Percentiles rank a stretch among this genome's conserved stretches.
phyloP scores from a whole-genome alignment of 2,888 invertebrate genomes.

The Calliopum simillimum region DNA sequence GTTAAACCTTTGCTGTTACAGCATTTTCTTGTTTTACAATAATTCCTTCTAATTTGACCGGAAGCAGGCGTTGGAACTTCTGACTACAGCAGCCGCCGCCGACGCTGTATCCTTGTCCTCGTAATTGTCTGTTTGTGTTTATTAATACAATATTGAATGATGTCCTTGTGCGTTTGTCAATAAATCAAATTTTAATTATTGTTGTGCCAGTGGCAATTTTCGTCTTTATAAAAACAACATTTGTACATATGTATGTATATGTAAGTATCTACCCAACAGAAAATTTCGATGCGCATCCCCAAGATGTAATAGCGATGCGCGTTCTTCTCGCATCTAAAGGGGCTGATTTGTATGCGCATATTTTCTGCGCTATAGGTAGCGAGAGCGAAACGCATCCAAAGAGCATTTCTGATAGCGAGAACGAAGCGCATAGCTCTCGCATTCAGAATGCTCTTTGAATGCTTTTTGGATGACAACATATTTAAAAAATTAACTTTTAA shows the following conservation, averaged over 20 bases:
- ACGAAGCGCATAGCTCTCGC: no score
- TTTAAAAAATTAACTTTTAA: background rate
- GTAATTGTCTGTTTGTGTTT: background rate
- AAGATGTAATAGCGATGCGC: no score
- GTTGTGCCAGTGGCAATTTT: slow-evolving; percentile 15
- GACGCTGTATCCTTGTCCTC: no score
- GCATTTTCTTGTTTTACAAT: background rate
- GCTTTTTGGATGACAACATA: background rate
- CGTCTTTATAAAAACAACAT: background rate
- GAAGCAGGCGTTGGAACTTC: slow-evolving; percentile 9
- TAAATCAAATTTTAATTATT: slow-evolving; percentile 29
- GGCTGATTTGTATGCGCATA: no score
- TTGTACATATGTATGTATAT: background rate
- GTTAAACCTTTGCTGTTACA: background rate
- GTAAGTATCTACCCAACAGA: background rate
- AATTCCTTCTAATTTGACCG: slow-evolving; percentile 4
- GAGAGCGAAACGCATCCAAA: no score
- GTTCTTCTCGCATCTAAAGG: no score
- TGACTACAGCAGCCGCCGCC: no score
- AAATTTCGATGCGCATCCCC: no score
- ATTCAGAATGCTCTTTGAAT: no score
- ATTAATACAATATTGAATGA: slow-evolving; percentile 12
- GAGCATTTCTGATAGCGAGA: no score
- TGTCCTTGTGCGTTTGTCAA: slow-evolving; percentile 5
- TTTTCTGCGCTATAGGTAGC: no score